phyloP scores from a whole-genome alignment of 2,888 invertebrate species.

The Venusia cambrica region DNA sequence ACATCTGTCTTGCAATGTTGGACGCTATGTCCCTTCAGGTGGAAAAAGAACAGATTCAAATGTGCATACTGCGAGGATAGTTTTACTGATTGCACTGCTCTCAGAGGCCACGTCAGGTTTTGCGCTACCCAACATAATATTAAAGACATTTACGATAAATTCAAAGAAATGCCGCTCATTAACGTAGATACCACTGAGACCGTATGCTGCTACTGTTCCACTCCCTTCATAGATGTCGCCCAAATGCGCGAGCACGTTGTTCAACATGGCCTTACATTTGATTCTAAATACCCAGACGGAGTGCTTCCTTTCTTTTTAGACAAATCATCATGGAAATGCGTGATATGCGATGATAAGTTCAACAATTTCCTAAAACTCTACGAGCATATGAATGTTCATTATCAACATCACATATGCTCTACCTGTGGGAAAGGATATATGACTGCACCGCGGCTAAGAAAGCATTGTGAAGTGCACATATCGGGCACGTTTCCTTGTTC shows the following conservation, averaged over 20 bases:
- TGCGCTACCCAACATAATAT: slow-evolving; percentile 51
- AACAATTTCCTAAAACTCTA: slow-evolving; percentile 69
- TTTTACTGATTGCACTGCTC: slow-evolving; percentile 54
- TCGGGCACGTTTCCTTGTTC: slow-evolving; percentile 65
- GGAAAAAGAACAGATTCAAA: slow-evolving; percentile 66
- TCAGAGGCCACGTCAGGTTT: slow-evolving; percentile 54
- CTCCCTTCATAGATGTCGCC: slow-evolving; percentile 41
- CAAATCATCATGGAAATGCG: slow-evolving; percentile 64
- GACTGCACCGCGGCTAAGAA: slow-evolving; percentile 64
- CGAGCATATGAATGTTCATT: slow-evolving; percentile 71
- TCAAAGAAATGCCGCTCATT: slow-evolving; percentile 68
- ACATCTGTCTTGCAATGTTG: slow-evolving; percentile 60
- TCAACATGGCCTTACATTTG: slow-evolving; percentile 54
- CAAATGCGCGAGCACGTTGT: slow-evolving; percentile 58
- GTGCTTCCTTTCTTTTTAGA: slow-evolving; percentile 61
- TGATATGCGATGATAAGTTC: slow-evolving; percentile 57
- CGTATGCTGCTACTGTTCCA: slow-evolving; percentile 50
- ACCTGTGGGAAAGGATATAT: slow-evolving; percentile 71
- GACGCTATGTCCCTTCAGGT: slow-evolving; percentile 63
- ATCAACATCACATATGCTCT: slow-evolving; percentile 69
- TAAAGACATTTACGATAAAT: slow-evolving; percentile 67
- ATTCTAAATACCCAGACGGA: slow-evolving; percentile 60
- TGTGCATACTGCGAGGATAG: slow-evolving; percentile 67
- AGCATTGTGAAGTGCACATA: slow-evolving; percentile 66
- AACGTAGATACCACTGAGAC: slow-evolving; percentile 63